Conservation (phyloP, 2,113 vertebrate genomes). For the Vulpes lagopus region DNA sequence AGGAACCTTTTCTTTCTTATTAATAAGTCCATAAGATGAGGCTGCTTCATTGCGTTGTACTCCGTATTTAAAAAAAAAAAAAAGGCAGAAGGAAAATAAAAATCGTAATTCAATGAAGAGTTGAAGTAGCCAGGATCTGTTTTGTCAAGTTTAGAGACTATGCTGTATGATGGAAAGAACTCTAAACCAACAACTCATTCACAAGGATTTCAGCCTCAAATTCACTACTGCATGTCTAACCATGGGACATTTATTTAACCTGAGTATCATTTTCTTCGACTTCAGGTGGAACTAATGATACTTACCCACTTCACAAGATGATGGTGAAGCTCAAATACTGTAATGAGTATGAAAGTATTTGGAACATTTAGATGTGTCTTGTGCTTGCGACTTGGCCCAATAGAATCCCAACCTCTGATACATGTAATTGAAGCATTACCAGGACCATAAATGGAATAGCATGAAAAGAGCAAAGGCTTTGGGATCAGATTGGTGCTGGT, state of each 20-base stretch:
- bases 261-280: constrained; percentile 25
- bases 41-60: background rate
- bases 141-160: constrained; percentile 9
- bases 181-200: background rate
- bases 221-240: background rate
- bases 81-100: background rate
- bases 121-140: background rate
- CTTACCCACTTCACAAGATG: background rate
- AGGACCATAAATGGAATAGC: background rate
- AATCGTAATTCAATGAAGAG: background rate
- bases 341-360: background rate
- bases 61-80: background rate
- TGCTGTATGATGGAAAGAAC: background rate
- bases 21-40: constrained; percentile 18
- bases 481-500: background rate
- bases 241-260: background rate
- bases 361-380: background rate
- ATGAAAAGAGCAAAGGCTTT: background rate
- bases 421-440: background rate
- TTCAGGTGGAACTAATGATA: background rate
- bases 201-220: background rate
- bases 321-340: background rate
- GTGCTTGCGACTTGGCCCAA: background rate
- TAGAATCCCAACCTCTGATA: background rate
- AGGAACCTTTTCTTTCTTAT: background rate